These are phyloP conservation scores for Heliocidaris erythrogramma DNA, from an alignment of 35 echinoderm and acorn worm species.

Conservation along the genomic window DNA sequence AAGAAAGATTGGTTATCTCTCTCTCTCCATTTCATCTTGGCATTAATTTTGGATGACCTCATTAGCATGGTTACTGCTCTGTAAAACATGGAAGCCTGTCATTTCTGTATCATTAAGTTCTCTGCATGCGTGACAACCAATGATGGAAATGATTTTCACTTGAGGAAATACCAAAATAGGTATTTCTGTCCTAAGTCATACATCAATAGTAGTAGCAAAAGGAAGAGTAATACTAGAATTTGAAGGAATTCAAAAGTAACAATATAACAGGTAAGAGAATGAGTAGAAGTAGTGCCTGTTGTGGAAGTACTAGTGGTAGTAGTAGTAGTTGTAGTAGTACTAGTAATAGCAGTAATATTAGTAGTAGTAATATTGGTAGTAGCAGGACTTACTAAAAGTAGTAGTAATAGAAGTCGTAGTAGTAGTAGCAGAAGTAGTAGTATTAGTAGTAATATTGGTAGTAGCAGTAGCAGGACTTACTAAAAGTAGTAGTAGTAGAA, in stretches of 20 bases:
- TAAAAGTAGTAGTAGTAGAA: not conserved
- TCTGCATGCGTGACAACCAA: no score
- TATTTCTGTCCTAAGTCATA: no score
- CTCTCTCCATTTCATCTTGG: not conserved
- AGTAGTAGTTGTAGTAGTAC: not conserved
- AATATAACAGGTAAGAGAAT: not conserved
- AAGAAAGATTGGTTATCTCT: not conserved
- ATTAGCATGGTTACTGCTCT: not conserved
- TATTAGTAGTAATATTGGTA: not conserved
- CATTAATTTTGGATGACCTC: not conserved
- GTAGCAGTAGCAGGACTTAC: not conserved
- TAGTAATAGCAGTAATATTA: not conserved
- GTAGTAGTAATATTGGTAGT: constrained; percentile 27
- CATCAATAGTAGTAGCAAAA: no score
- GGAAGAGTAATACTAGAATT: no score
- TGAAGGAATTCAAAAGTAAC: not conserved
- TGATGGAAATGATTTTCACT: no score
- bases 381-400: not conserved
- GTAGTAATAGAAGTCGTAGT: constrained; percentile 14
- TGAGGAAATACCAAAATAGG: no score
- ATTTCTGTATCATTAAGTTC: no score
- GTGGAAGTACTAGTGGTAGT: constrained; percentile 1
- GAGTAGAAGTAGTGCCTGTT: not conserved
- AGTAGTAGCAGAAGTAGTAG: constrained; percentile 9
- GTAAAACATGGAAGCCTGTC: not conserved